These are phyloP conservation scores for Alosa sapidissima DNA, from an alignment of 2,797 vertebrate genomes.

Conservation along the genomic window DNA sequence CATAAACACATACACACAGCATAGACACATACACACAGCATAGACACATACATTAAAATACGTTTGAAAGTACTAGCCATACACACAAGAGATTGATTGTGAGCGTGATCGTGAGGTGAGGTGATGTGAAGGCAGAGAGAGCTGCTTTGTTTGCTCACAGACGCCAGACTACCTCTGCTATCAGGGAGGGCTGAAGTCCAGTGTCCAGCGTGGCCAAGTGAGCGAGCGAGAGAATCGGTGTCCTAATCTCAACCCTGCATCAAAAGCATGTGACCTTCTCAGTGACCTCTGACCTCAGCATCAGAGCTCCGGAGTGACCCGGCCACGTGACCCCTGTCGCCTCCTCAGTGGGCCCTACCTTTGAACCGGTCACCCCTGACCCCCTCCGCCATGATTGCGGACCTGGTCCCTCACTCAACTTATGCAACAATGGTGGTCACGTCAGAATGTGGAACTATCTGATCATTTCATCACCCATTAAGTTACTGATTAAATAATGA, in stretches of 20 bases:
- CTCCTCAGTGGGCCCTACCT: neutral
- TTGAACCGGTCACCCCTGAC: conserved; percentile 52
- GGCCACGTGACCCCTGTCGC: neutral
- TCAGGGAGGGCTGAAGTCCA: conserved; percentile 61
- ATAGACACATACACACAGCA: neutral
- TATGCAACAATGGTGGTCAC: neutral
- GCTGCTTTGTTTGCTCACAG: neutral
- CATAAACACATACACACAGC: neutral
- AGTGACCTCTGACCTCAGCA: neutral
- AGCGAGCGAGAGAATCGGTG: conserved; percentile 50
- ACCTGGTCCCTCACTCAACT: conserved; percentile 29
- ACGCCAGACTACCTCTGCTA: conserved; percentile 19
- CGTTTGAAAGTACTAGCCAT: too few species aligned
- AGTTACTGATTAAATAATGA: too few species aligned
- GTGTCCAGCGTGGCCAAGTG: conserved; percentile 52
- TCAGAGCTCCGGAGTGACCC: neutral
- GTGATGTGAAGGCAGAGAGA: neutral
- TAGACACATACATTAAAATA: too few species aligned
- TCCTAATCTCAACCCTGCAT: conserved; percentile 67
- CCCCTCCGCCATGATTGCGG: conserved; percentile 19
- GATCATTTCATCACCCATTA: neutral
- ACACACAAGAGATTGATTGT: neutral
- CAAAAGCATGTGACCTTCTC: conserved; percentile 40
- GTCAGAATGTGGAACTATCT: neutral
- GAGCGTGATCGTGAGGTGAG: neutral